Percentiles rank a stretch among this genome's conserved stretches.
phyloP scores from a whole-genome alignment of 2,113 vertebrate species.

The Triplophysa siluroides region DNA sequence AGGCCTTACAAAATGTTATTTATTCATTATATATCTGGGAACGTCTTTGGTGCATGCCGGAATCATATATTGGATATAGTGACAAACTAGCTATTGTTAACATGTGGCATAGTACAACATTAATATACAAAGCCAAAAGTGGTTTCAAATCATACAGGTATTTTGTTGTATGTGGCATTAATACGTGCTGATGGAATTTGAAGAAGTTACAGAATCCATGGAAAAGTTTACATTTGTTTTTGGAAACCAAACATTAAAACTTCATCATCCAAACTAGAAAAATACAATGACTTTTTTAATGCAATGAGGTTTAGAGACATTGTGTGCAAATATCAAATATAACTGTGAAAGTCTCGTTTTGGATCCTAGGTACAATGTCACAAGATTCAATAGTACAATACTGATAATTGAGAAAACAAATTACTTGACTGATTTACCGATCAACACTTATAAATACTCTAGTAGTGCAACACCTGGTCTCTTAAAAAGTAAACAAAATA shows the following conservation, averaged over 20 bases:
- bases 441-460: slow-evolving; percentile 30
- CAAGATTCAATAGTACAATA: slow-evolving; percentile 32
- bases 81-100: not conserved
- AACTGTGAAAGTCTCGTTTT: slow-evolving; percentile 2
- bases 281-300: not conserved
- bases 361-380: slow-evolving; percentile 2
- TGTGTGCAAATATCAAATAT: slow-evolving; percentile 35
- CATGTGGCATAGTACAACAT: slow-evolving; percentile 7
- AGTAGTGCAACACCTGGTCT: slow-evolving; percentile 31
- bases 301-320: not conserved
- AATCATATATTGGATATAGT: slow-evolving; percentile 1
- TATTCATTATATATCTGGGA: not conserved
- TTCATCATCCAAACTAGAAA: not conserved
- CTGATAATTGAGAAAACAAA: slow-evolving; percentile 29
- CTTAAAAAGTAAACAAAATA: slow-evolving; percentile 11
- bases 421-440: not conserved
- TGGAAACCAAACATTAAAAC: not conserved
- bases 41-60: slow-evolving; percentile 14
- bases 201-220: not conserved
- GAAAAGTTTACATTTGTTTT: not conserved
- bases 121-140: not conserved
- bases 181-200: not conserved
- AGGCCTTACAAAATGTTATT: not conserved
- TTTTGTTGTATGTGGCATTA: not conserved
- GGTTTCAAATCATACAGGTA: not conserved